Conservation (phyloP, 2,888 invertebrate genomes). For the Netelia fuscicornis region DNA sequence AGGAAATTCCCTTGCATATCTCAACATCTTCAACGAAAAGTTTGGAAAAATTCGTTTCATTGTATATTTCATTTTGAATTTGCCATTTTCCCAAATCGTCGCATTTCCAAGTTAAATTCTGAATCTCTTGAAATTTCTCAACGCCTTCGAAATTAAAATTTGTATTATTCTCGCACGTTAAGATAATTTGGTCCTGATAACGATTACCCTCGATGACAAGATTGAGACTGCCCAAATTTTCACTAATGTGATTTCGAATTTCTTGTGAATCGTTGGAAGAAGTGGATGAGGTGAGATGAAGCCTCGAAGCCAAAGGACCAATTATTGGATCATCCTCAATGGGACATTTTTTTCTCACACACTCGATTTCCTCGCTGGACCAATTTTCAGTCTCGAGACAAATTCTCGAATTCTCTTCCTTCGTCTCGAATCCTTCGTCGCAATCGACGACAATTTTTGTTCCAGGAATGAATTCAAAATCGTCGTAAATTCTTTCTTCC, state of each 20-base stretch:
- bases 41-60: constrained; percentile 50
- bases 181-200: constrained; percentile 71
- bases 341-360: constrained; percentile 81
- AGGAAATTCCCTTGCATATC: constrained; percentile 70
- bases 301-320: constrained; percentile 54
- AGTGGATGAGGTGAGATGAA: not conserved
- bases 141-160: constrained; percentile 63
- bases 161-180: constrained; percentile 72
- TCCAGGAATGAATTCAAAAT: constrained; percentile 70
- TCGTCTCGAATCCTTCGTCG: constrained; percentile 86
- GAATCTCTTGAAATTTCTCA: constrained; percentile 40
- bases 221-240: constrained; percentile 64
- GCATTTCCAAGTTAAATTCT: constrained; percentile 77
- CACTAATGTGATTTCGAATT: constrained; percentile 7
- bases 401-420: constrained; percentile 85
- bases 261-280: not conserved
- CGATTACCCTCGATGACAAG: constrained; percentile 71
- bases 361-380: constrained; percentile 87
- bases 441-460: constrained; percentile 82
- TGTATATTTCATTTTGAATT: constrained; percentile 58
- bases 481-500: constrained; percentile 17
- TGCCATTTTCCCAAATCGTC: constrained; percentile 74
- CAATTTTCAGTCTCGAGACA: constrained; percentile 88
- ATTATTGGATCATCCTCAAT: constrained; percentile 71
- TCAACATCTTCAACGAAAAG: constrained; percentile 41